Evolutionary conservation across 2,888 invertebrate species (phyloP), one percentile per base, ranked within the genome.

Genomic region (Scelioninae gen. 2): DNA sequence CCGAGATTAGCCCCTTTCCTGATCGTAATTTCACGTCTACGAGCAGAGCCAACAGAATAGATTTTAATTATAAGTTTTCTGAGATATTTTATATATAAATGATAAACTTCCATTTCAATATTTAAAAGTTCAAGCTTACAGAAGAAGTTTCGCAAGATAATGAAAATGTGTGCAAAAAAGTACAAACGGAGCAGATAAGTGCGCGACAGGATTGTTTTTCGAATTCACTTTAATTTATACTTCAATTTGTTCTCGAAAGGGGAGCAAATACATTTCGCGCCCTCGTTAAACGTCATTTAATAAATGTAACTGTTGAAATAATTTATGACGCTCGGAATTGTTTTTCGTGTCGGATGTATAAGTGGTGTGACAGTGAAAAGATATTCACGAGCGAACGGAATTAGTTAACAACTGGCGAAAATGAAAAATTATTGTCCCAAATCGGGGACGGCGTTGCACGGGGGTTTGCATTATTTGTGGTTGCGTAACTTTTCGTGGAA

Each of bases 51-150:
- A 46, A 48, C 55, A 61, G 69, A 69, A 69, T 61, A 69, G 69
- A 61, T 69, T 61, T 69, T 69, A 69, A 69, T 69, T 69, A 61
- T 61, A 61, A 69, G 69, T 69, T 69, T 69, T 69, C 69, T 55
- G 45, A 46, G 55, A 61, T 69, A 61, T 69, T 69, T 69, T 69
- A 55, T 61, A 69, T 61, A 69, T 53, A 69, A 69, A 69, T 69
- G 61, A 69, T 61, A 55, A 69, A 69, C 61, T 69, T 69, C 37
- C 61, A 48, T 61, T 69, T 61, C 55, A 61, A 61, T 69, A 61
- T 69, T 61, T 61, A 55, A 69, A 69, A 69, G 48, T 61, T 61
- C 18, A 22, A 46, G 53, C 48, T 67, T 53, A 31, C 55, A 10
- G 52, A 33, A 13, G 39, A 65, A 53, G 60, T 58, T 69, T 13